phyloP scores from a whole-genome alignment of 92 coral and sea anemone species.

The Siderastrea radians region DNA sequence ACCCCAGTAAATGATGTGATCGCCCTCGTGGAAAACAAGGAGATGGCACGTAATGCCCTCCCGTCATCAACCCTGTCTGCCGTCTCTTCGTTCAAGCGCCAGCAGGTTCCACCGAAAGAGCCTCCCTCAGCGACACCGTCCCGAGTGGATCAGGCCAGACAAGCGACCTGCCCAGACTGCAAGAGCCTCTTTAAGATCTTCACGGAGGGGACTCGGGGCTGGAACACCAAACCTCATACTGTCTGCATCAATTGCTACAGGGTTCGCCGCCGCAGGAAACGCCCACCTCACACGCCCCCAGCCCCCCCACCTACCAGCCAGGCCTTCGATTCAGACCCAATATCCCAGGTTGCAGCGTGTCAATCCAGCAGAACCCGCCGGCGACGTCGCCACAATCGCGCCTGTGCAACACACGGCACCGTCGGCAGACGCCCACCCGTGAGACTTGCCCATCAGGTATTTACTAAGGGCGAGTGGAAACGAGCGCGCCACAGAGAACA shows the following conservation, averaged over 20 bases:
- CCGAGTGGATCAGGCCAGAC: slow-evolving; percentile 29
- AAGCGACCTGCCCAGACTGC: slow-evolving; percentile 63
- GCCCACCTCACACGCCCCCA: slow-evolving; percentile 28
- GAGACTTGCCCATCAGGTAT: slow-evolving; percentile 57
- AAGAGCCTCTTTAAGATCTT: slow-evolving; percentile 43
- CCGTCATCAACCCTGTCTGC: slow-evolving; percentile 65
- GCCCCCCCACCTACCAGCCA: slow-evolving; percentile 35
- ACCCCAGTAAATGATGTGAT: slow-evolving; percentile 69
- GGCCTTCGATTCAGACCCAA: slow-evolving; percentile 52
- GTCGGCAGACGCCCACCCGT: slow-evolving; percentile 8
- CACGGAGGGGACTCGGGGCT: slow-evolving; percentile 73
- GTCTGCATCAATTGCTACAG: slow-evolving; percentile 68
- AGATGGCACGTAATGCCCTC: slow-evolving; percentile 81
- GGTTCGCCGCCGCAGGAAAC: slow-evolving; percentile 49
- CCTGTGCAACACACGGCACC: slow-evolving; percentile 33
- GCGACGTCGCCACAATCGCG: slow-evolving; percentile 20
- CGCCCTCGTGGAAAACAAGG: slow-evolving; percentile 73
- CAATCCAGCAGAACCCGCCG: slow-evolving; percentile 9
- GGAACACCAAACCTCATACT: slow-evolving; percentile 68
- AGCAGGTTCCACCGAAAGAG: slow-evolving; percentile 20
- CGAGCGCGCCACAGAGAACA: slow-evolving; percentile 58
- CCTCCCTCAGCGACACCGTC: slow-evolving; percentile 37
- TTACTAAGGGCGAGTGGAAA: slow-evolving; percentile 67
- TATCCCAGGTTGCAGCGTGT: slow-evolving; percentile 60
- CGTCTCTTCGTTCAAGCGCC: slow-evolving; percentile 59